phyloP scores from a whole-genome alignment of 2,797 vertebrate genomes.

The Trachops cirrhosus region DNA sequence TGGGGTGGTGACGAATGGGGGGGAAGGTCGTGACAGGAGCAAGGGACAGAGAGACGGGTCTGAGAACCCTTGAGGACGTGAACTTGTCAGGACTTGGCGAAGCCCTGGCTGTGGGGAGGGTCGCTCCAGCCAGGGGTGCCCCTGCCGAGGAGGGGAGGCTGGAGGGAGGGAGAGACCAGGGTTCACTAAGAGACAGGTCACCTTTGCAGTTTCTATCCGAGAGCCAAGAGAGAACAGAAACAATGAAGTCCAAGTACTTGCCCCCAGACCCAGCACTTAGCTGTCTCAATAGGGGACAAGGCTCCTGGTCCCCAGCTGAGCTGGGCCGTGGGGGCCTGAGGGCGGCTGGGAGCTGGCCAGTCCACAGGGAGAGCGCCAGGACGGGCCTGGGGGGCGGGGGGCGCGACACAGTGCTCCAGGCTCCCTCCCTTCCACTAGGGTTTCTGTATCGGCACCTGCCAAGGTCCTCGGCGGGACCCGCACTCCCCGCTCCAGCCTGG shows the following conservation, averaged over 20 bases:
- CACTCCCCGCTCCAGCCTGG: accelerated
- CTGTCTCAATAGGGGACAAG: accelerated
- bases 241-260: accelerated
- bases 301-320: not conserved
- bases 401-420: accelerated
- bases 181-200: accelerated
- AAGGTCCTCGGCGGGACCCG: accelerated
- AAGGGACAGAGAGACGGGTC: not conserved
- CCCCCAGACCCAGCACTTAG: not conserved
- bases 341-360: not conserved
- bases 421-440: accelerated
- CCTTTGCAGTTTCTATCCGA: not conserved
- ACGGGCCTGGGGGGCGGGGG: not conserved
- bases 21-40: not conserved
- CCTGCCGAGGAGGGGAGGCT: not conserved
- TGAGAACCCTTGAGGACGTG: not conserved
- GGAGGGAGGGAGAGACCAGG: not conserved
- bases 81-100: not conserved
- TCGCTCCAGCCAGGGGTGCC: too few species aligned
- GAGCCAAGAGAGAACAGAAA: too few species aligned
- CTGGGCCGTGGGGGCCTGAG: not conserved
- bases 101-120: not conserved
- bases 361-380: not conserved
- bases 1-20: too few species aligned
- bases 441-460: not conserved